These are phyloP conservation scores for Phenacoccus solenopsis DNA, from an alignment of 1,140 invertebrate genomes.

Conservation along the genomic window DNA sequence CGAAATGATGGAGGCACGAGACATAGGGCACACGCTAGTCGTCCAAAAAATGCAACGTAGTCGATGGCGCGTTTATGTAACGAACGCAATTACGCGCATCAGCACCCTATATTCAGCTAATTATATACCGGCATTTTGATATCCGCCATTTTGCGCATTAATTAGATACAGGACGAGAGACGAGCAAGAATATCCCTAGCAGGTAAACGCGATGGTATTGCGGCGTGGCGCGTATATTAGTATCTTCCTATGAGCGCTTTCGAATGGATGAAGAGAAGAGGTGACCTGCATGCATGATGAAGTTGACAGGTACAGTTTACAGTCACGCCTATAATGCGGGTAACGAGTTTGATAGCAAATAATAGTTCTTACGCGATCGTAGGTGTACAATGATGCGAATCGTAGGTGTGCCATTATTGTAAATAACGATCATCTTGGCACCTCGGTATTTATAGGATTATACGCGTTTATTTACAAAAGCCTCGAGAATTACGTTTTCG, in stretches of 20 bases:
- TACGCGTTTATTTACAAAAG: background rate
- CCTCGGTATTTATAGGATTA: background rate
- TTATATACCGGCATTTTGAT: slow-evolving; percentile 2
- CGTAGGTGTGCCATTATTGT: slow-evolving; percentile 1
- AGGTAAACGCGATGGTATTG: background rate
- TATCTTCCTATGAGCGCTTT: background rate
- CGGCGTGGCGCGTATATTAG: background rate
- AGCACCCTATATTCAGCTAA: background rate
- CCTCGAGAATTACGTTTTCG: too few species aligned
- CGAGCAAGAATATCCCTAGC: background rate
- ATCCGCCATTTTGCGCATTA: background rate
- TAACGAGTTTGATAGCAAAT: background rate
- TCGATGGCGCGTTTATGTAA: background rate
- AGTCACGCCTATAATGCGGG: background rate
- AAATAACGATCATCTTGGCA: background rate
- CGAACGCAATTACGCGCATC: background rate
- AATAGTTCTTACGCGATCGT: background rate
- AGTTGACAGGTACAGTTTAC: slow-evolving; percentile 1
- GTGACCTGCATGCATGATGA: slow-evolving; percentile 1
- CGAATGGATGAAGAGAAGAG: background rate
- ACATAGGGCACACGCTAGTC: too few species aligned
- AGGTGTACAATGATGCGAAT: slow-evolving; percentile 1
- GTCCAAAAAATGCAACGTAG: too few species aligned
- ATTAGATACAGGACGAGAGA: too few species aligned
- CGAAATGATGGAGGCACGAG: too few species aligned